Evolutionary conservation across 2,113 vertebrate species (phyloP), one percentile per base, ranked within the genome.

Genomic region (Syngnathoides biaculeatus): DNA sequence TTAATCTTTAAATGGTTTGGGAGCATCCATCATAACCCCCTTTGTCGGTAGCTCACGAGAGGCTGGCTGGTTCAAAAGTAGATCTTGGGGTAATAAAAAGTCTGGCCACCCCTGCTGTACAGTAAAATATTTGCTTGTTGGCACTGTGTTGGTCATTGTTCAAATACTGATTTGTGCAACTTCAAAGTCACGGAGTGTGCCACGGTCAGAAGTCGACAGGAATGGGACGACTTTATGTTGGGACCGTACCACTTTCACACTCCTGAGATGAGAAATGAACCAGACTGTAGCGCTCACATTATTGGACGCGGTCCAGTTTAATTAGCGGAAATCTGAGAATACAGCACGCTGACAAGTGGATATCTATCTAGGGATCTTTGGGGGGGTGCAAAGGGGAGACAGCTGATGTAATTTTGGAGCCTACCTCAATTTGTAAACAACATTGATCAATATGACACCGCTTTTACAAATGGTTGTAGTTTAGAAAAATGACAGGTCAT

Each of bases 341-440:
- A 82, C 70, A 75, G 63, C 74, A 71, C 65, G 74, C 69, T 59
- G 73, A 77, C 75, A 35, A 58, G n/a, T 39, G 60, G 64, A 76
- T 69, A 72, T 88, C 77, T 83, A 74, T 80, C 73, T 55, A 52
- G 77, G 72, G 74, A 84, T 87, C 79, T 69, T 9, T 24, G 71
- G 43, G 65, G 72, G 73, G 43, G 65, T 70, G 73, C 57, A 38
- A 40, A n/a, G 30, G 75, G 72, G 72, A 42, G 70, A 42, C 71
- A 66, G 78, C 67, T 89, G 84, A 92, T 92, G 85, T 85, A 69
- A 85, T 86, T 91, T 84, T 62, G 77, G 70, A 72, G 70, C 71
- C 69, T 82, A 90, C 86, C 85, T 83, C 84, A 87, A 91, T 89
- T 79, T 78, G 82, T 90, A 88, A 90, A 89, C 86, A 89, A 71